A percentile compares a stretch with the other conserved stretches of the same genome.
Evolutionary conservation across 2,888 invertebrate species (phyloP).

Genomic region (Maniola hyperantus): DNA sequence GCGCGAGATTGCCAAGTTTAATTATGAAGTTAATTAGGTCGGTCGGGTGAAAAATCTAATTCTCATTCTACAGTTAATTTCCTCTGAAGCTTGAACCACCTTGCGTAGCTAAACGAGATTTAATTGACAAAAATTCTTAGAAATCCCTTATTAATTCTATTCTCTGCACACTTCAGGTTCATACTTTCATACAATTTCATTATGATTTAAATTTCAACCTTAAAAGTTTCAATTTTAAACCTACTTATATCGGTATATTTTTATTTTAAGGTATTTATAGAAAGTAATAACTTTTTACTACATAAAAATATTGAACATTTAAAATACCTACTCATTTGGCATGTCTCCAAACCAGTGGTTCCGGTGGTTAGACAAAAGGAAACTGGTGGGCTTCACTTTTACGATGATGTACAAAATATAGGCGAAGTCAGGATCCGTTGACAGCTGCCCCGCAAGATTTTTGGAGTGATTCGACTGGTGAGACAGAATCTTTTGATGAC

Average conservation of each 20-base stretch:
- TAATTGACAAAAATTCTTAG: slow-evolving; percentile 37
- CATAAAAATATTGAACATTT: no score
- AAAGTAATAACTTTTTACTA: no score
- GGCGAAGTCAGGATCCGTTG: no score
- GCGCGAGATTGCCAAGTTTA: slow-evolving; percentile 69
- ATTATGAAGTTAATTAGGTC: slow-evolving; percentile 78
- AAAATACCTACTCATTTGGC: no score
- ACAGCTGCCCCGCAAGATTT: no score
- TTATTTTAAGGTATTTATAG: not conserved
- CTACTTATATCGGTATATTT: not conserved
- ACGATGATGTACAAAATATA: no score
- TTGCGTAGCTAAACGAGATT: slow-evolving; percentile 63
- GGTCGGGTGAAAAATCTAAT: slow-evolving; percentile 79
- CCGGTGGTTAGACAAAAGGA: no score
- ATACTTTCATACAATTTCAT: not conserved
- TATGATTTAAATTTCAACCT: not conserved
- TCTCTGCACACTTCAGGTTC: not conserved
- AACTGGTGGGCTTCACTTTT: no score
- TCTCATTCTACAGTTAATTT: slow-evolving; percentile 72
- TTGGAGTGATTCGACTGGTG: no score
- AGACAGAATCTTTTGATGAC: no score
- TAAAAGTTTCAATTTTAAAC: not conserved
- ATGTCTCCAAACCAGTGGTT: no score
- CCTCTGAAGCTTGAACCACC: slow-evolving; percentile 62
- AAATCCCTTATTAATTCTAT: slow-evolving; percentile 42